These are phyloP conservation scores for Dicaeum eximium DNA, from an alignment of 2,113 vertebrate genomes.

Conservation along the genomic window DNA sequence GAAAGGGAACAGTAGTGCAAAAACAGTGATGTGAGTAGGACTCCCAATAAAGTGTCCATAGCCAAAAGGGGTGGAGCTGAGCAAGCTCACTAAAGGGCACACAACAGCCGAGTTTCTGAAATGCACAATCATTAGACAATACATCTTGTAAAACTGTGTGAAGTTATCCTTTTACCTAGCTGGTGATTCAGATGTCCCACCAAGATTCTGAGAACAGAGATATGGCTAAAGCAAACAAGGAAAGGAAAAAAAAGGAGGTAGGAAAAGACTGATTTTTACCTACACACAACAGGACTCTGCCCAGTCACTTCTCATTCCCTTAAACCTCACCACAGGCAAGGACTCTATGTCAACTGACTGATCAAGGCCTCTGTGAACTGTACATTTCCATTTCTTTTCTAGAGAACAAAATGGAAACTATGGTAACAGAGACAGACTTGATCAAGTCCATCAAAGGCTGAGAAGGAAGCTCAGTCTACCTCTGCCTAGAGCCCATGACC, in stretches of 20 bases:
- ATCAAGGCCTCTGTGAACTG: constrained; percentile 15
- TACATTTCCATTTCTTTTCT: background rate
- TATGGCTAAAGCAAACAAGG: background rate
- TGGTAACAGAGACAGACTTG: background rate
- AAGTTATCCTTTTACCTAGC: background rate
- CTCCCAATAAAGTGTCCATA: background rate
- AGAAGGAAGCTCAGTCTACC: background rate
- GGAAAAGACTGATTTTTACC: background rate
- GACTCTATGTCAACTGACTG: background rate
- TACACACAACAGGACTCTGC: background rate
- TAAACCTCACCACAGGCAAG: constrained; percentile 4
- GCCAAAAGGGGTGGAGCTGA: background rate
- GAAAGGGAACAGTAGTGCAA: background rate
- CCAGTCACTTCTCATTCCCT: constrained; percentile 1
- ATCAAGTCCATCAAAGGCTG: constrained; percentile 14
- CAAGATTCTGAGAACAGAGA: background rate
- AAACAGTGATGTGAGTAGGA: background rate
- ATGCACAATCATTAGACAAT: background rate
- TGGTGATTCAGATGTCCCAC: background rate
- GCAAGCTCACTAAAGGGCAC: background rate
- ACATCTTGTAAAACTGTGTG: background rate
- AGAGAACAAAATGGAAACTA: constrained; percentile 34
- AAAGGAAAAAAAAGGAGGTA: background rate
- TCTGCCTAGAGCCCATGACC: background rate
- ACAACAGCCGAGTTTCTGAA: background rate